A percentile compares a stretch with the other conserved stretches of the same genome.
Evolutionary conservation across 2,113 vertebrate genomes (phyloP).

Genomic region (Osmerus mordax): DNA sequence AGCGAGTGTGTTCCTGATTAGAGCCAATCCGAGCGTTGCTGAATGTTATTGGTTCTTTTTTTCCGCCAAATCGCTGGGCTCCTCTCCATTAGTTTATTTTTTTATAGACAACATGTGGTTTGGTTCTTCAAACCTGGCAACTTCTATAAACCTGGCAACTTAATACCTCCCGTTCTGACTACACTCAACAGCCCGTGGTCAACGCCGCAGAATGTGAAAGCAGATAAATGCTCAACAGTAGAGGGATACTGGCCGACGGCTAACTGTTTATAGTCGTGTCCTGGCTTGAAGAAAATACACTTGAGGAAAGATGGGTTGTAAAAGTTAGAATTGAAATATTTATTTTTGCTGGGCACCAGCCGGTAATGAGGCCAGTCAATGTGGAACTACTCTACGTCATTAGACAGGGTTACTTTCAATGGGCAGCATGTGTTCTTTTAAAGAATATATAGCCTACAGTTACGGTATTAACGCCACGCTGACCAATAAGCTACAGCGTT

Average conservation of each 20-base stretch:
- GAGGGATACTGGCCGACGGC: slow-evolving; percentile 10
- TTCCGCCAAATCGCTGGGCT: slow-evolving; percentile 49
- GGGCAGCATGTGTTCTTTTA: too few species aligned
- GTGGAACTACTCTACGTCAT: too few species aligned
- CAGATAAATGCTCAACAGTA: slow-evolving; percentile 28
- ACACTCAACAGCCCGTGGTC: not conserved
- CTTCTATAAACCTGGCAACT: slow-evolving; percentile 40
- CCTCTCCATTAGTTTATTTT: slow-evolving; percentile 35
- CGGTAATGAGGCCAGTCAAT: not conserved
- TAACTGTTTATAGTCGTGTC: slow-evolving; percentile 14
- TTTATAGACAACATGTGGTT: slow-evolving; percentile 56
- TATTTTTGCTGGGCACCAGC: not conserved
- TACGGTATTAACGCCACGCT: too few species aligned
- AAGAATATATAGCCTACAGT: too few species aligned
- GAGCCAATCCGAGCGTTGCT: slow-evolving; percentile 51
- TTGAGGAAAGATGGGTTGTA: not conserved
- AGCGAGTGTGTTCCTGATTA: slow-evolving; percentile 54
- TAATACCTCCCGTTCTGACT: slow-evolving; percentile 5
- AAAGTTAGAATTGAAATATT: not conserved
- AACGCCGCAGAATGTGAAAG: slow-evolving; percentile 12
- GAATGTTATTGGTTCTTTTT: slow-evolving; percentile 55
- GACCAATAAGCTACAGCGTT: too few species aligned
- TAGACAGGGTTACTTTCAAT: too few species aligned
- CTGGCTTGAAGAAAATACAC: slow-evolving; percentile 20
- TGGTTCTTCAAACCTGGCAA: slow-evolving; percentile 27